Evolutionary conservation across 2,888 invertebrate genomes (phyloP).

Genomic region (Pocota personata): DNA sequence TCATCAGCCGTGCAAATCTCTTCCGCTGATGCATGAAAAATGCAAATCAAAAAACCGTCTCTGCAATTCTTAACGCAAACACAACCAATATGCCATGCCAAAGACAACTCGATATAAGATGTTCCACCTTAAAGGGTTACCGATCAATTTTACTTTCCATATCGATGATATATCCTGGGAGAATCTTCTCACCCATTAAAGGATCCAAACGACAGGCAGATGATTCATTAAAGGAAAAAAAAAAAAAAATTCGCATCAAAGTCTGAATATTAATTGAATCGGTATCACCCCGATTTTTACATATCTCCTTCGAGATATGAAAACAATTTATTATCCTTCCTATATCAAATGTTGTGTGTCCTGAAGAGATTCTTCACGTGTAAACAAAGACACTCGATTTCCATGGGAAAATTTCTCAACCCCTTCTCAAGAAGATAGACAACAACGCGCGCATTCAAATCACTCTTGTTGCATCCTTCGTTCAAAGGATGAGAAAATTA

Average conservation of each 20-base stretch:
- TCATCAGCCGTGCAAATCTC: conserved; percentile 57
- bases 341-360: conserved; percentile 53
- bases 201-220: conserved; percentile 60
- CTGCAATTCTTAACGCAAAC: conserved; percentile 17
- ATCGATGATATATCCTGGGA: conserved; percentile 68
- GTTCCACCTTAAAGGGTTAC: conserved; percentile 64
- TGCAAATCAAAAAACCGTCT: conserved; percentile 58
- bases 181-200: conserved; percentile 71
- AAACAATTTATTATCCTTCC: conserved; percentile 69
- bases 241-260: conserved; percentile 68
- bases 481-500: conserved; percentile 71
- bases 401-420: conserved; percentile 72
- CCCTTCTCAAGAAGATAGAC: conserved; percentile 55
- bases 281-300: conserved; percentile 64
- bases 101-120: conserved; percentile 8
- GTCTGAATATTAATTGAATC: conserved; percentile 73
- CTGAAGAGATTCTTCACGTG: conserved; percentile 70
- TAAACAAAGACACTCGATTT: conserved; percentile 71
- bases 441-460: conserved; percentile 68
- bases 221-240: conserved; percentile 32
- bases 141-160: conserved; percentile 67
- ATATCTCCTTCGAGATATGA: conserved; percentile 40
- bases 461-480: conserved; percentile 57
- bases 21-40: conserved; percentile 68
- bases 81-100: conserved; percentile 4